Base-by-base conservation (phyloP, 2,113 vertebrate genomes). In the Falcunculus frontatus region DNA sequence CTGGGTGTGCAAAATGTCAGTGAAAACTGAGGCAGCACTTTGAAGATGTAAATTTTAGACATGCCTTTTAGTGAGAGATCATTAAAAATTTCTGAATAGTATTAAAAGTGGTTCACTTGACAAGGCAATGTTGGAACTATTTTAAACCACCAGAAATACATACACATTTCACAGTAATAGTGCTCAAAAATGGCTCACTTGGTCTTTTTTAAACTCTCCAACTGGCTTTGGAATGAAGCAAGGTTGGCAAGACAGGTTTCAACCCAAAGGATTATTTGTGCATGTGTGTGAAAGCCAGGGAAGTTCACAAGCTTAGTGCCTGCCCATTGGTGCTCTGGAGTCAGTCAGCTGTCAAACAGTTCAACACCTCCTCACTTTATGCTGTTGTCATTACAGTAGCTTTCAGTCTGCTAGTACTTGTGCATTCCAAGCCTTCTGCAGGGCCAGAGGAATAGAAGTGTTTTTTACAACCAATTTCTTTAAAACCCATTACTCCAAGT, bases 381-480 rank as follows among this genome's bases (percentile, higher is more conserved):
- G 30, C 39, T 17, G 26, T 70, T 81, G 59, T 55, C 39, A 22
- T 83, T 55, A 35, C n/a, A 52, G 25, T 91, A 77, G 59, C 72
- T 74, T 88, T 32, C 30, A 80, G 47, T 22, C 42, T 52, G 22
- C 16, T 83, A 18, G 27, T 33, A 41, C 13, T 59, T 74, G 53
- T 47, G 72, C 7, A 4, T 64, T 59, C 59, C n/a, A 68, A 81
- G 50, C 59, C 41, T 83, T 77, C 69, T 73, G 27, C 55, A 67
- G 52, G n/a, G 33, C 14, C 2, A 1, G 33, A n/a, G 35, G 22
- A 15, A 42, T 1, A 9, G 1, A 8, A 25, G 52, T 23, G 29
- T 64, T 92, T 88, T 23, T 47, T 62, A 42, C 5, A 39, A 60
- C 20, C 11, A 9, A 5, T 87, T 88, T 91, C 27, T 52, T 52